Evolutionary conservation across 2,797 vertebrate genomes (phyloP).

Genomic region (Malurus leucopterus): DNA sequence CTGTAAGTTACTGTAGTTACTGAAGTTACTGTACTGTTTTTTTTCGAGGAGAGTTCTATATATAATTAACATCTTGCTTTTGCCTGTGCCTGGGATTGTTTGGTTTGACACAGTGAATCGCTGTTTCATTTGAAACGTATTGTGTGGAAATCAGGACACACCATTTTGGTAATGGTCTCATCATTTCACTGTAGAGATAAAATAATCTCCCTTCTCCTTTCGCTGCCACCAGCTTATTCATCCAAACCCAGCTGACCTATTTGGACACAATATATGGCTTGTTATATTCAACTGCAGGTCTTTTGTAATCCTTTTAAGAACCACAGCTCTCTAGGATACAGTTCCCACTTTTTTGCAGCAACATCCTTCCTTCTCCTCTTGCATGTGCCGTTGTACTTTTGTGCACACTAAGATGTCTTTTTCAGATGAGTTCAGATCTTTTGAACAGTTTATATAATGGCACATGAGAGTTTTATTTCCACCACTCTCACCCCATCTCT

Average conservation of each 20-base stretch:
- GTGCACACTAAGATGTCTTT: not conserved
- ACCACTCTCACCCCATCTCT: not conserved
- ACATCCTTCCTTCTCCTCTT: not conserved
- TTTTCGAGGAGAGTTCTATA: not conserved
- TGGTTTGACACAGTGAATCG: not conserved
- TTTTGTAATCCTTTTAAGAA: not conserved
- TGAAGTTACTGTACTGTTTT: not conserved
- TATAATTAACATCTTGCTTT: not conserved
- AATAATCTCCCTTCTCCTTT: not conserved
- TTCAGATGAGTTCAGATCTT: not conserved
- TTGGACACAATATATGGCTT: not conserved
- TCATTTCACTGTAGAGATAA: not conserved
- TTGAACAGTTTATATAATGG: not conserved
- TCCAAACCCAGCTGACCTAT: not conserved
- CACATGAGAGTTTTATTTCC: not conserved
- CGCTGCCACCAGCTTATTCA: not conserved
- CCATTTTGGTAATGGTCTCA: not conserved
- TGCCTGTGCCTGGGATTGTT: not conserved
- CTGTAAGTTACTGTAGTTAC: not conserved
- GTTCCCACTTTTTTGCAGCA: not conserved
- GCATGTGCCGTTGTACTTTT: not conserved
- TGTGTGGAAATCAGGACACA: not conserved
- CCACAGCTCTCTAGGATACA: not conserved
- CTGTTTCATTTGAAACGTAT: not conserved
- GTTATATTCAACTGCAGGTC: not conserved